phyloP scores from a whole-genome alignment of 2,797 vertebrate genomes.

The Sebastes baramenuke region DNA sequence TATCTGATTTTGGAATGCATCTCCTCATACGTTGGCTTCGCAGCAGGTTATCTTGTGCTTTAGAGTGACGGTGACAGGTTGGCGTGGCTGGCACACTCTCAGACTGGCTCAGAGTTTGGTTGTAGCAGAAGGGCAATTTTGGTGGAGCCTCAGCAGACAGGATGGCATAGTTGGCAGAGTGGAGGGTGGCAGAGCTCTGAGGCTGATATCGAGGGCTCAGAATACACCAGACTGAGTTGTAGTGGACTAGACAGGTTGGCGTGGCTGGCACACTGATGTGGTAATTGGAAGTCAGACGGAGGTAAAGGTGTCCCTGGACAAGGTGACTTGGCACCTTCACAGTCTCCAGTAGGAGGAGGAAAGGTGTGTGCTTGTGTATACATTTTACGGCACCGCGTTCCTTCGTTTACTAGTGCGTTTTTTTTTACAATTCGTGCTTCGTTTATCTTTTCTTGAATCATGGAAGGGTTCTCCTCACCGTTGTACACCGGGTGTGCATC shows the following conservation, averaged over 20 bases:
- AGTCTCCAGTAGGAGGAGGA: background rate
- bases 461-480: conserved; percentile 42
- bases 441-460: conserved; percentile 22
- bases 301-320: conserved; percentile 7
- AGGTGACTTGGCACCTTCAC: background rate
- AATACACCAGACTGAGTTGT: conserved; percentile 69
- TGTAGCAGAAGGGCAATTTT: conserved; percentile 75
- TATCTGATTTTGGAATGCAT: conserved; percentile 41
- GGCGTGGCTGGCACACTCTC: conserved; percentile 57
- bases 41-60: conserved; percentile 60
- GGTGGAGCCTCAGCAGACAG: conserved; percentile 73
- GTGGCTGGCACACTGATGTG: conserved; percentile 26
- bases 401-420: background rate
- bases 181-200: conserved; percentile 40
- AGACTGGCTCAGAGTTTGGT: conserved; percentile 65
- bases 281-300: conserved; percentile 38
- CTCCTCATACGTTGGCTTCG: conserved; percentile 39
- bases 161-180: conserved; percentile 77
- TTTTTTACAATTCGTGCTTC: background rate
- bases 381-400: background rate
- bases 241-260: conserved; percentile 64
- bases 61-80: conserved; percentile 67
- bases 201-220: conserved; percentile 49
- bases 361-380: background rate
- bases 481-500: conserved; percentile 55